Evolutionary conservation across 2,113 vertebrate genomes (phyloP), one percentile per base, ranked within the genome.

Genomic region (Fulica atra): DNA sequence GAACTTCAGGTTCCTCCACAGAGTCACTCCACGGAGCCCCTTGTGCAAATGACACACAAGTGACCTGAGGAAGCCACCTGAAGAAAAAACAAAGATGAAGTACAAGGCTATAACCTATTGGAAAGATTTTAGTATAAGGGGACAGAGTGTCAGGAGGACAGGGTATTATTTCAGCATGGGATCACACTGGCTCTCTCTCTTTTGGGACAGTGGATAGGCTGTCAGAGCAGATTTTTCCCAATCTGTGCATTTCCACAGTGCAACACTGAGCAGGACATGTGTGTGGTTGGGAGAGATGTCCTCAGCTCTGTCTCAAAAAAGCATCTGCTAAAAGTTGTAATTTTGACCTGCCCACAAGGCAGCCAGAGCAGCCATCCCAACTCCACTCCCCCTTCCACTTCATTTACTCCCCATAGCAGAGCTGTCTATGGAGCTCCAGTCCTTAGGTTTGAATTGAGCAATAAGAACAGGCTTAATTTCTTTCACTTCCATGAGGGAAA

Each of bases 151-250:
- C 35, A 25, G 0, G 1, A 7, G 19, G 35, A 21, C 4, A 33
- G 5, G 4, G 2, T n/a, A 7, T 77, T 81, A 50, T 86, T 56
- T 60, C 28, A 63, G 11, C 20, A 83, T n/a, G 46, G 54, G 17
- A 13, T 8, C 5, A 11, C 0, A 0, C 28, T 44, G 13, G 7
- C 17, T 26, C 9, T 14, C 11, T 61, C 31, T 51, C 17, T 53
- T 65, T 53, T 16, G 26, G 18, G 63, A 38, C 28, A 70, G 50
- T 51, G 13, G 18, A 42, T 12, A 57, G 35, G 7, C 10, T 71
- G 13, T 36, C 35, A 48, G 24, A 70, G 38, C 12, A 90, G 33
- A 21, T 48, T 86, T 78, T 72, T 35, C 21, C 21, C 20, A 53
- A 64, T 59, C 14, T 76, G 50, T 73, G 8, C 36, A 53, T 80